Base-by-base conservation (phyloP, 2,113 vertebrate genomes). In the Chamaetylas fuelleborni region DNA sequence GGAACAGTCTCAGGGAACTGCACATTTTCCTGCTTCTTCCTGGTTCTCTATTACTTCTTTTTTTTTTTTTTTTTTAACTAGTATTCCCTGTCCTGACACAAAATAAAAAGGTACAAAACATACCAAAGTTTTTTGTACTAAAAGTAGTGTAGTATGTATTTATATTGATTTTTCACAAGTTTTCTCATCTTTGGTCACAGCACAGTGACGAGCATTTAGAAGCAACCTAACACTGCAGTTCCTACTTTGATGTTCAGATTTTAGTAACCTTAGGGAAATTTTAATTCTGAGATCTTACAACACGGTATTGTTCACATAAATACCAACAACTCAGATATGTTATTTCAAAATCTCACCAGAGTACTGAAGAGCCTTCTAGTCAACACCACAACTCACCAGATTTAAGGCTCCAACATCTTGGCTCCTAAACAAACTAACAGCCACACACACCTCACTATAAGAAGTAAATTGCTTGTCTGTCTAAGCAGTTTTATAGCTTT, bases 401-500 rank as follows among this genome's bases (percentile, higher is more conserved):
- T 97, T 98, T 97, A 98, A 97, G 90, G 85, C 80, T 92, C 87
- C 88, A 95, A 80, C 87, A 96, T 92, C 96, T 90, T 97, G 96
- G 88, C 87, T 97, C 65, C 96, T 97, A 97, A 97, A 97, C 97
- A 98, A 97, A 98, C 96, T 95, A 96, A 97, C 95, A 97, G 95
- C 95, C 95, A 96, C 93, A 96, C 89, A 96, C 69, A 97, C 90
- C 93, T 97, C 72, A 50, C 83, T 94, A 77, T 93, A 96, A 97
- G 93, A 96, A 93, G 97, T 74, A 97, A 98, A 97, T 97, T 97
- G 61, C 85, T 94, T 97, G 81, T 96, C 95, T 96, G 45, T 96
- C 92, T 95, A 96, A 98, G 85, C 69, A 95, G 81, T 95, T 98
- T 98, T 97, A 97, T 60, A 97, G 95, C 90, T 98, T 97, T 97